Evolutionary conservation across 2,797 vertebrate genomes (phyloP).

Genomic region (Acrossocheilus wenchowensis): DNA sequence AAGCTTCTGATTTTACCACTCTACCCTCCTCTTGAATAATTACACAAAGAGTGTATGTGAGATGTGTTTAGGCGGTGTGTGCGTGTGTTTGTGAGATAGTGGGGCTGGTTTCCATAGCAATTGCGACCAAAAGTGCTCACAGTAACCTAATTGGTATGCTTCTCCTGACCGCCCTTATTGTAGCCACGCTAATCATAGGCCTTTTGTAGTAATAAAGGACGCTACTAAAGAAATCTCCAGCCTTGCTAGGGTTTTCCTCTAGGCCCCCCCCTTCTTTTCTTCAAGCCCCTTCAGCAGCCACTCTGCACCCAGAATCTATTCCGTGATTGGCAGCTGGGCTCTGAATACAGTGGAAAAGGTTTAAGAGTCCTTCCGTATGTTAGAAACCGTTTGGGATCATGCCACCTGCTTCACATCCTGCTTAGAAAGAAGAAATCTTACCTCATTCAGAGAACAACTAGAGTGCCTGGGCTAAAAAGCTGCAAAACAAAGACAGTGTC

Average conservation of each 20-base stretch:
- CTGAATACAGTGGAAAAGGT: constrained; percentile 54
- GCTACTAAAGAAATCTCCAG: constrained; percentile 90
- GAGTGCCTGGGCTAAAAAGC: constrained; percentile 20
- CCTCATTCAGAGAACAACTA: constrained; percentile 52
- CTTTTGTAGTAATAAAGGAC: constrained; percentile 92
- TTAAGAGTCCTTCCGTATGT: constrained; percentile 48
- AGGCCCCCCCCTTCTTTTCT: constrained; percentile 65
- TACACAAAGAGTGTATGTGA: constrained; percentile 55
- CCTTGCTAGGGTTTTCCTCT: constrained; percentile 79
- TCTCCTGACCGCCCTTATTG: constrained; percentile 97
- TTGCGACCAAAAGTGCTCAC: constrained; percentile 80
- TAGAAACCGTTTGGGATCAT: constrained; percentile 51
- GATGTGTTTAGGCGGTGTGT: constrained; percentile 56
- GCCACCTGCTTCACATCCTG: constrained; percentile 57
- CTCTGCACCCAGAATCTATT: constrained; percentile 51
- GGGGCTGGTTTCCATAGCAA: constrained; percentile 92
- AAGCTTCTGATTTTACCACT: constrained; percentile 63
- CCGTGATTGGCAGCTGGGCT: constrained; percentile 58
- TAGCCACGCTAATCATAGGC: constrained; percentile 98
- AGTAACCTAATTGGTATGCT: constrained; percentile 98
- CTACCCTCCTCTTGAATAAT: constrained; percentile 59
- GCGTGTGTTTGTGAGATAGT: constrained; percentile 60
- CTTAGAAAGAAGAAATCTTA: constrained; percentile 54
- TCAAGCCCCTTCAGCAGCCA: constrained; percentile 67
- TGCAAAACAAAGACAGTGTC: constrained; percentile 29